These are phyloP conservation scores for Fregetta grallaria DNA, from an alignment of 2,113 vertebrate genomes.

Conservation along the genomic window DNA sequence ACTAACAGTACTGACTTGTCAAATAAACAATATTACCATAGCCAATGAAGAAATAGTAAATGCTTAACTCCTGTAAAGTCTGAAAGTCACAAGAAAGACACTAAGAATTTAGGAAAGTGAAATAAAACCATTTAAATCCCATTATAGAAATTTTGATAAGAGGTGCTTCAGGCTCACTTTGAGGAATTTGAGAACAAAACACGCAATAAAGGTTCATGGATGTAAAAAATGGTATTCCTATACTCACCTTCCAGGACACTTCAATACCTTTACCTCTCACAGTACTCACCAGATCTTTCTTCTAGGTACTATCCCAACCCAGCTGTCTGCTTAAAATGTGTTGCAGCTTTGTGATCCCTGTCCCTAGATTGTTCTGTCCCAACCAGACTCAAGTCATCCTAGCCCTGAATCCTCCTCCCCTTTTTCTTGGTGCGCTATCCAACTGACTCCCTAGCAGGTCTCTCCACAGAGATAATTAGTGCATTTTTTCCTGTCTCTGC, in stretches of 20 bases:
- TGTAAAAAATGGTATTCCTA: rapidly evolving
- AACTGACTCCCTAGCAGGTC: background rate
- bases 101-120: background rate
- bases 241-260: background rate
- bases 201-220: background rate
- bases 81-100: background rate
- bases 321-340: background rate
- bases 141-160: background rate
- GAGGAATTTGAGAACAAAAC: background rate
- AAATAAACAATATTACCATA: background rate
- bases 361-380: background rate
- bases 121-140: background rate
- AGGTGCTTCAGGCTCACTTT: background rate
- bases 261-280: background rate
- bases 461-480: background rate
- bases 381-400: background rate
- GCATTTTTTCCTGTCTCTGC: background rate
- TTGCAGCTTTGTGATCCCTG: background rate
- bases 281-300: background rate
- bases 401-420: background rate
- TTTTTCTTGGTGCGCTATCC: background rate
- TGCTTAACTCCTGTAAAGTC: background rate
- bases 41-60: background rate
- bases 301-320: rapidly evolving
- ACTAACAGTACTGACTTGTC: background rate